phyloP scores from a whole-genome alignment of 2,888 invertebrate species.

The Hypolimnas misippus region DNA sequence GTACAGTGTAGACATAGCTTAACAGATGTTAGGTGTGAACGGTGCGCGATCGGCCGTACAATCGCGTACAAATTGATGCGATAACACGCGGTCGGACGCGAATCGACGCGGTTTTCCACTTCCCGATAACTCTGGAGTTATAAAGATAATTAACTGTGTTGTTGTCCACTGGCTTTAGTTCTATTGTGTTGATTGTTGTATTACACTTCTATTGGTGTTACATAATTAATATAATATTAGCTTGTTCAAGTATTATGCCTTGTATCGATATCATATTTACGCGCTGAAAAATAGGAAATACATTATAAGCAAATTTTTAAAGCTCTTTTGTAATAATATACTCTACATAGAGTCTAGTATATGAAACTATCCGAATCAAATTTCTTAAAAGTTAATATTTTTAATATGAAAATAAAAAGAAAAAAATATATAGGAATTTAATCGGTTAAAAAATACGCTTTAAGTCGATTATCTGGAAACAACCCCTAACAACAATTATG shows the following conservation, averaged over 20 bases:
- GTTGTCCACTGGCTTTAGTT: constrained; percentile 18
- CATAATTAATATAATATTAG: too few species aligned
- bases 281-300: too few species aligned
- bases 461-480: too few species aligned
- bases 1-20: constrained; percentile 14
- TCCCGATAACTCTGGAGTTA: constrained; percentile 22
- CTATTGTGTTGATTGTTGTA: not conserved
- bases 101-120: constrained; percentile 32
- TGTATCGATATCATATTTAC: too few species aligned
- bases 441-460: too few species aligned
- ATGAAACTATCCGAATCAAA: not conserved
- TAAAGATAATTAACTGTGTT: constrained; percentile 26
- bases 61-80: constrained; percentile 37
- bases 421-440: not conserved
- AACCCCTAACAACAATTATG: too few species aligned
- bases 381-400: not conserved
- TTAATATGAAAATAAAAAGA: not conserved
- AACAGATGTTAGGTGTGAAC: constrained; percentile 26
- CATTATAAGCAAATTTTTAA: too few species aligned
- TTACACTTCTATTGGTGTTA: not conserved
- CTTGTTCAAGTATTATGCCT: too few species aligned
- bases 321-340: too few species aligned
- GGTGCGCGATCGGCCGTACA: constrained; percentile 19
- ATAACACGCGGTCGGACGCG: constrained; percentile 21
- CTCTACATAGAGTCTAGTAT: too few species aligned